phyloP scores from a whole-genome alignment of 1,140 invertebrate species.

The Streblospio benedicti region DNA sequence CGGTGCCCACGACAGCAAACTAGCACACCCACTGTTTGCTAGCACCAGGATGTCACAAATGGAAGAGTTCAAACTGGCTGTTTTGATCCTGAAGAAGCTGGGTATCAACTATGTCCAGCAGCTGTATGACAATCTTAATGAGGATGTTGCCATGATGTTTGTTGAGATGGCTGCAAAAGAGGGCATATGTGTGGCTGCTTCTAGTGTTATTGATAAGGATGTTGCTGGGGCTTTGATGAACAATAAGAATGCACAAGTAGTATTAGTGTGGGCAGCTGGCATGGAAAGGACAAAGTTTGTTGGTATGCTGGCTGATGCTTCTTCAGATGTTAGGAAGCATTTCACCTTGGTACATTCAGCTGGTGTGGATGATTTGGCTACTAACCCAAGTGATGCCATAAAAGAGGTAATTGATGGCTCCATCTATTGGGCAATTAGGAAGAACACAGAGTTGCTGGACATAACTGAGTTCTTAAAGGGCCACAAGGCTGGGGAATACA shows the following conservation, averaged over 20 bases:
- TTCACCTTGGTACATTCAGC: not conserved
- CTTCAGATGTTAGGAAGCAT: not conserved
- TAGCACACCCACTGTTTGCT: not conserved
- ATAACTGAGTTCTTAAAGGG: not conserved
- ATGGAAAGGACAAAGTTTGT: not conserved
- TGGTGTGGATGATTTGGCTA: not conserved
- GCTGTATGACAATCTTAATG: constrained; percentile 20
- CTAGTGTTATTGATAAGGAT: constrained; percentile 16
- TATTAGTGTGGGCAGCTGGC: too few relatives aligned
- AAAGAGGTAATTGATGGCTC: constrained; percentile 25
- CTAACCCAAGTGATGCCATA: not conserved
- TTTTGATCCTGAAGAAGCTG: constrained; percentile 29
- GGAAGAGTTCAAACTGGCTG: not conserved
- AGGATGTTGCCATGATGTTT: constrained; percentile 21
- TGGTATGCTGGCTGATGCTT: not conserved
- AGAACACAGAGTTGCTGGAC: constrained; percentile 2
- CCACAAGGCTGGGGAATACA: constrained; percentile 24
- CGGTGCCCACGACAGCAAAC: not conserved
- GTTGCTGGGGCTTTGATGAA: constrained; percentile 6
- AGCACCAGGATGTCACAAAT: not conserved
- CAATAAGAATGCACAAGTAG: not conserved
- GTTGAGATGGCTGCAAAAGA: constrained; percentile 27
- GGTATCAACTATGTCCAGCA: constrained; percentile 34
- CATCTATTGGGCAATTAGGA: constrained; percentile 25
- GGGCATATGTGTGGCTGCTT: constrained; percentile 38